Percentiles rank a stretch among this genome's conserved stretches.
Conservation (phyloP, 2,113 vertebrate genomes). For the Halcyon malimbica region DNA sequence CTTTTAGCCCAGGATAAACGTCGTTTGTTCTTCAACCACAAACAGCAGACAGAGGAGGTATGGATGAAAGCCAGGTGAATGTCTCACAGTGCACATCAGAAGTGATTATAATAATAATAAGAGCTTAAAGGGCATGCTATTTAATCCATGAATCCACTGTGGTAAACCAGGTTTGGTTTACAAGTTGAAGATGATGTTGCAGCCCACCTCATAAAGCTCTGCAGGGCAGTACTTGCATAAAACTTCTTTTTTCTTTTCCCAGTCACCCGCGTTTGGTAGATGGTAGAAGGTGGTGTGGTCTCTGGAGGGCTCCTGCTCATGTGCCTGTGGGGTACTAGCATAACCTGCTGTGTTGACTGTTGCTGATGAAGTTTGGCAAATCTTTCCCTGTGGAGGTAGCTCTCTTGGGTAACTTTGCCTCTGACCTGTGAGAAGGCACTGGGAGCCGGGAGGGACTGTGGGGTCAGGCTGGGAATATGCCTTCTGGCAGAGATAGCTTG, state of each 20-base stretch:
- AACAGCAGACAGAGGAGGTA: not conserved
- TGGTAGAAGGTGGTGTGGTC: not conserved
- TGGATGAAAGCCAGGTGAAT: conserved; percentile 24
- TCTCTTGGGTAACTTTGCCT: not conserved
- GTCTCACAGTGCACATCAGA: not conserved
- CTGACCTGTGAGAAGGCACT: not conserved
- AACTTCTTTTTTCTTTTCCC: not conserved
- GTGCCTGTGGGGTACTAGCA: not conserved
- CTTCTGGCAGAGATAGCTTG: fast-evolving
- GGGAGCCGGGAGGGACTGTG: not conserved
- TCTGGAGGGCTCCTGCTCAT: not conserved
- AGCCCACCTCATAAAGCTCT: not conserved
- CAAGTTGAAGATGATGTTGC: not conserved
- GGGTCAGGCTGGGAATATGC: not conserved
- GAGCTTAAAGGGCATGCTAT: not conserved
- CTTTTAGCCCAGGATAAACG: conserved; percentile 10
- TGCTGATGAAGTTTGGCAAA: not conserved
- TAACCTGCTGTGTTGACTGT: not conserved
- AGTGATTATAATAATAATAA: not conserved
- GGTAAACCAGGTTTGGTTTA: not conserved
- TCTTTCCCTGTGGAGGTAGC: not conserved
- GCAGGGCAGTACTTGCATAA: fast-evolving
- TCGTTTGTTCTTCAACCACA: conserved; percentile 23
- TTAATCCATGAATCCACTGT: not conserved
- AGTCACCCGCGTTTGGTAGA: fast-evolving